Percentiles rank a stretch among this genome's conserved stretches.
phyloP scores from a whole-genome alignment of 1,140 invertebrate species.

The Cydia fagiglandana region DNA sequence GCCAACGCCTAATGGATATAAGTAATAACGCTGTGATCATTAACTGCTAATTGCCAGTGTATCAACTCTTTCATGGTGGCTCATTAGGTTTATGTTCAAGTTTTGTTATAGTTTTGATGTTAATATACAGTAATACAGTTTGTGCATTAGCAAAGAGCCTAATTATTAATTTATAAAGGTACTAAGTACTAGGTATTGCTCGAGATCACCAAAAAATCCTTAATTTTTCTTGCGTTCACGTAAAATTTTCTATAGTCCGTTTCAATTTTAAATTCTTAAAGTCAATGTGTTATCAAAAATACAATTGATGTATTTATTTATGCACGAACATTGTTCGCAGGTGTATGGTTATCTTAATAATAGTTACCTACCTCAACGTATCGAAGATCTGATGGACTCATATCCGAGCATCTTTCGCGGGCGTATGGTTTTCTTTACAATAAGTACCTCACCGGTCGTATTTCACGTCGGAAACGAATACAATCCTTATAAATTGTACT shows the following conservation, averaged over 20 bases:
- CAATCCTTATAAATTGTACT: slow-evolving; percentile 28
- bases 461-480: neutral
- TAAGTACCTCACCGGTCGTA: neutral
- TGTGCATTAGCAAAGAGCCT: too few species aligned
- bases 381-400: neutral
- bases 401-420: neutral
- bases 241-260: too few species aligned
- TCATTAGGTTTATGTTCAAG: neutral
- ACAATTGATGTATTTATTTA: neutral
- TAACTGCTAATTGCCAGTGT: slow-evolving; percentile 8
- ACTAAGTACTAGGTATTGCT: too few species aligned
- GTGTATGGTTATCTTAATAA: neutral
- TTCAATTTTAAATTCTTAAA: too few species aligned
- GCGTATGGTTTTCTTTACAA: neutral
- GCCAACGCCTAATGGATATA: slow-evolving; percentile 5
- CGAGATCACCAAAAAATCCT: too few species aligned
- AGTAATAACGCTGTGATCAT: neutral
- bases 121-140: too few species aligned
- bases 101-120: neutral
- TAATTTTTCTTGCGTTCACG: too few species aligned
- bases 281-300: too few species aligned
- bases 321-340: neutral
- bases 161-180: too few species aligned
- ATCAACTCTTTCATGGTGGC: slow-evolving; percentile 2
- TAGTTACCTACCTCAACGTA: neutral